phyloP scores from a whole-genome alignment of 2,113 vertebrate species.

The Chelonoidis abingdonii region DNA sequence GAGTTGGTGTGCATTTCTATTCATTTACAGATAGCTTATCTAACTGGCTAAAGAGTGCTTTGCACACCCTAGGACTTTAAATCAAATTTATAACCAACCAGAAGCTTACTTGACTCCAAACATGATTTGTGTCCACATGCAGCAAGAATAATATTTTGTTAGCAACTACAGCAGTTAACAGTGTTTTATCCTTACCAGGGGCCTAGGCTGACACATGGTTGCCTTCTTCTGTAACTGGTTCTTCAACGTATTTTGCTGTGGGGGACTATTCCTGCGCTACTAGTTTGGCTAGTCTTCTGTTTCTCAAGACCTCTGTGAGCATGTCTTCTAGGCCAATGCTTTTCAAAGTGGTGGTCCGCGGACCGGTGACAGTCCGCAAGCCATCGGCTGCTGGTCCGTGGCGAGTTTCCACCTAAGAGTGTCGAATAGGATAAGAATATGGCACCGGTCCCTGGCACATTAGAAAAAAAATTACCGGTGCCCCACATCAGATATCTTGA shows the following conservation, averaged over 20 bases:
- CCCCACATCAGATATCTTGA: too few relatives aligned
- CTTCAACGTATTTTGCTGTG: background rate
- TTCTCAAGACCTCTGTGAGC: rapidly evolving
- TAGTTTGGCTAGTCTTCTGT: background rate
- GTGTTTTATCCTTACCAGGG: background rate
- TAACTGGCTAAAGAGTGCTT: background rate
- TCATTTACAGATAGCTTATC: rapidly evolving
- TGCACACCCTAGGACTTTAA: background rate
- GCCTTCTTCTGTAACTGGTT: background rate
- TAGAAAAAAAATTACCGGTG: too few relatives aligned
- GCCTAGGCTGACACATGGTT: rapidly evolving
- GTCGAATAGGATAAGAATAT: too few relatives aligned
- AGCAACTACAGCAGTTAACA: background rate
- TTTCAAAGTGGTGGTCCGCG: too few relatives aligned
- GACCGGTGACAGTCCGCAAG: too few relatives aligned
- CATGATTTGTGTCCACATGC: background rate
- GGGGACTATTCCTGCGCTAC: too few relatives aligned
- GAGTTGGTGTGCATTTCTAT: too few relatives aligned
- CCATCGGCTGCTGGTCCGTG: too few relatives aligned
- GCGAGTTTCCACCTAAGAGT: too few relatives aligned
- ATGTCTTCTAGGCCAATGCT: too few relatives aligned
- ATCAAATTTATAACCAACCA: background rate
- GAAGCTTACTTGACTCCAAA: background rate
- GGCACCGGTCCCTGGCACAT: too few relatives aligned
- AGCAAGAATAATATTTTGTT: rapidly evolving